Evolutionary conservation across 2,797 vertebrate species (phyloP).

Genomic region (Florisuga fusca): DNA sequence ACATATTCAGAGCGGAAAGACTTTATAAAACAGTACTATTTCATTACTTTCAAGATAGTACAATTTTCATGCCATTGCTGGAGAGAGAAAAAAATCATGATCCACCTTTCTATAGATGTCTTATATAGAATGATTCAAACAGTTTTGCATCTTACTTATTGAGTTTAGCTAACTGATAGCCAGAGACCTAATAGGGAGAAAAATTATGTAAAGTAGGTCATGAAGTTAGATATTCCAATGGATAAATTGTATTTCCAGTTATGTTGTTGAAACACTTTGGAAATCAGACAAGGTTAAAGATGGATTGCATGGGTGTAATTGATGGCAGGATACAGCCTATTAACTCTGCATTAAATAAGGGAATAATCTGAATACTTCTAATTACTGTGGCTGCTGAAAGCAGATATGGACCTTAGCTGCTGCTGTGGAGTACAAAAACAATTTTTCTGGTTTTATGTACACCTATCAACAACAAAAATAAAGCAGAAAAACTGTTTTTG

Average conservation of each 20-base stretch:
- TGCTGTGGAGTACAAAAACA: neutral
- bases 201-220: neutral
- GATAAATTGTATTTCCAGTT: neutral
- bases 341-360: neutral
- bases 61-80: neutral
- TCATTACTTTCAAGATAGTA: neutral
- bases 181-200: neutral
- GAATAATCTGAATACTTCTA: constrained; percentile 6
- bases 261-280: neutral
- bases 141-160: neutral
- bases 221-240: neutral
- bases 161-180: neutral
- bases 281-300: neutral
- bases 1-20: neutral
- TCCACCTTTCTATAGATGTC: neutral
- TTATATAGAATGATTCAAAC: neutral
- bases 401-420: neutral
- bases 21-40: neutral
- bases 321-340: neutral
- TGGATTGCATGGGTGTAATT: neutral
- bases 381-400: neutral
- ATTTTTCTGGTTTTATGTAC: neutral
- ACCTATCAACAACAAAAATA: neutral
- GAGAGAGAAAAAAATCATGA: neutral
- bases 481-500: neutral